phyloP scores from a whole-genome alignment of 2,888 invertebrate genomes.

The Empis stercorea region DNA sequence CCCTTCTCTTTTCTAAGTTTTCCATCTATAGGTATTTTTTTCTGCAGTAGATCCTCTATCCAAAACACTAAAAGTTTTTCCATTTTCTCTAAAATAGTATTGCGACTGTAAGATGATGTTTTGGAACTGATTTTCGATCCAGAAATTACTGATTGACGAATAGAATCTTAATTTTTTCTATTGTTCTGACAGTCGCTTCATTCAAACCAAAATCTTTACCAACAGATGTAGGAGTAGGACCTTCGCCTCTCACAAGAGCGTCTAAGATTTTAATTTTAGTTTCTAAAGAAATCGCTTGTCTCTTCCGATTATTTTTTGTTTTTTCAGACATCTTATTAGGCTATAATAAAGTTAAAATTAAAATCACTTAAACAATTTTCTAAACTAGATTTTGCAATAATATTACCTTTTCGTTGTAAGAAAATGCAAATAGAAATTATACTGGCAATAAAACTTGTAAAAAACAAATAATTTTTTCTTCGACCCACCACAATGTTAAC shows the following conservation, averaged over 20 bases:
- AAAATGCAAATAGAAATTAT: no score
- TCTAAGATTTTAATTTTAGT: constrained; percentile 1
- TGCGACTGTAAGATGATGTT: constrained; percentile 7
- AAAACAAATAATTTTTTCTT: no score
- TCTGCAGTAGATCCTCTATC: constrained; percentile 3
- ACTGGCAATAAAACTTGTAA: no score
- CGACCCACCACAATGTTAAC: no score
- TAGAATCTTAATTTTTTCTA: constrained; percentile 8
- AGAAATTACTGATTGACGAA: constrained; percentile 6
- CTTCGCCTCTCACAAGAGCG: constrained; percentile 4
- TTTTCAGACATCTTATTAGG: constrained; percentile 2
- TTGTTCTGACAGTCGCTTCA: constrained; percentile 13
- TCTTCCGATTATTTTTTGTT: constrained; percentile 1
- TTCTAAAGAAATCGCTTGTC: constrained; percentile 5
- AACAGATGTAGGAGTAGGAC: constrained; percentile 14
- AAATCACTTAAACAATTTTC: no score
- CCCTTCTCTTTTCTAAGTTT: constrained; percentile 7
- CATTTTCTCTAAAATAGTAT: constrained; percentile 4
- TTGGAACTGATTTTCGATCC: constrained; percentile 6
- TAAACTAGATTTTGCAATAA: no score
- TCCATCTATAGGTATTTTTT: constrained; percentile 5
- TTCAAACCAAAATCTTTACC: constrained; percentile 12
- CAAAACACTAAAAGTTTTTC: constrained; percentile 4
- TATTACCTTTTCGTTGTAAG: no score
- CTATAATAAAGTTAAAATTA: no score